These are phyloP conservation scores for Anthonomus grandis DNA, from an alignment of 1,140 invertebrate genomes.

Conservation along the genomic window DNA sequence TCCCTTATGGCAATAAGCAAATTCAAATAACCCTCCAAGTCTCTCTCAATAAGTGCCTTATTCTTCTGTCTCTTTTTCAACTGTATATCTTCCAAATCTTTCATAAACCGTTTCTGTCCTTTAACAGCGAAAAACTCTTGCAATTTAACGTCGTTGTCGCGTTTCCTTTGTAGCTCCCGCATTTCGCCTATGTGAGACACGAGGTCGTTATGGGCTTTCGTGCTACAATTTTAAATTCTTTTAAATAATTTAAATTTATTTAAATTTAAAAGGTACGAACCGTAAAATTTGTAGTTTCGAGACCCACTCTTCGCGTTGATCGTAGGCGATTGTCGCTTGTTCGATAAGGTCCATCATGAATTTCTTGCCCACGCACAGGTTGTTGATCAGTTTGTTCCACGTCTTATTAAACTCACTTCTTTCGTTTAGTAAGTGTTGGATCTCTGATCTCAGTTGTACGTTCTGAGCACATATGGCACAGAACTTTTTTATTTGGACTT, in stretches of 20 bases:
- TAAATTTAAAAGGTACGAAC: conserved; percentile 2
- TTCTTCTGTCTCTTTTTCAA: conserved; percentile 59
- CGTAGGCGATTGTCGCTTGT: conserved; percentile 79
- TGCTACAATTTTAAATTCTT: conserved; percentile 36
- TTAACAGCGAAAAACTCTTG: conserved; percentile 81
- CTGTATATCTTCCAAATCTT: conserved; percentile 68
- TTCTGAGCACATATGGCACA: conserved; percentile 72
- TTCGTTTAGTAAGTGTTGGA: conserved; percentile 74
- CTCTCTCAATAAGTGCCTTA: conserved; percentile 65
- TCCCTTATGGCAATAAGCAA: conserved; percentile 69
- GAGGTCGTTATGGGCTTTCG: conserved; percentile 59
- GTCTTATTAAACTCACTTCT: conserved; percentile 48
- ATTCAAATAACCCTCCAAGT: conserved; percentile 65
- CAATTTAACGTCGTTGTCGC: conserved; percentile 80
- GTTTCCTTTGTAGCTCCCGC: conserved; percentile 74
- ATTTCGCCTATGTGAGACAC: conserved; percentile 58
- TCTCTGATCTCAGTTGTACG: conserved; percentile 67
- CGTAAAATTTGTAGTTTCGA: conserved; percentile 74
- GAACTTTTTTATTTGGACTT: conserved; percentile 70
- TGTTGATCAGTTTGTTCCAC: conserved; percentile 67
- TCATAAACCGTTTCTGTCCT: conserved; percentile 74
- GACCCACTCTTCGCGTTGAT: conserved; percentile 82
- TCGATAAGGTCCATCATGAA: conserved; percentile 83
- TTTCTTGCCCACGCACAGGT: conserved; percentile 70
- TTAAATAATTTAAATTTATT: too few relatives aligned